A percentile compares a stretch with the other conserved stretches of the same genome.
Conservation (phyloP, 2,113 vertebrate genomes). For the Salminus brasiliensis region DNA sequence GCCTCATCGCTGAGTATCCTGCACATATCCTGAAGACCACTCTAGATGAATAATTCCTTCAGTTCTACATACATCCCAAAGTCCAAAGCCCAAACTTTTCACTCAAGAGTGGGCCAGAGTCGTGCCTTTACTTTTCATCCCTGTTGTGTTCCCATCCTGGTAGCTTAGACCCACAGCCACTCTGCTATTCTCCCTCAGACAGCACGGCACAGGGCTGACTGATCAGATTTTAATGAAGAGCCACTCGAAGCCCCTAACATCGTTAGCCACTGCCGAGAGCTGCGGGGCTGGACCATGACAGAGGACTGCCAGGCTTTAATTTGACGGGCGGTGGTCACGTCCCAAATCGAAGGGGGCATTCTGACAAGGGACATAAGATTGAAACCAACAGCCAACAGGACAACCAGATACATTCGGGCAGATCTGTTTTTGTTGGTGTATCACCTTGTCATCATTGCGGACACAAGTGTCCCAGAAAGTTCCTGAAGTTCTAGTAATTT, state of each 20-base stretch:
- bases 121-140: not conserved
- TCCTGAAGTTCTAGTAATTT: too few relatives aligned
- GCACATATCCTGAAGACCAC: not conserved
- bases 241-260: not conserved
- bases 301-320: not conserved
- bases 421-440: too few relatives aligned
- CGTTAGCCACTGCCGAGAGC: not conserved
- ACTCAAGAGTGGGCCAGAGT: too few relatives aligned
- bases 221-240: not conserved
- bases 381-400: not conserved
- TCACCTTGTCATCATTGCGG: too few relatives aligned
- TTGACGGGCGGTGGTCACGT: too few relatives aligned
- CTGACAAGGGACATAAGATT: not conserved
- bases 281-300: not conserved
- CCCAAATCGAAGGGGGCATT: too few relatives aligned
- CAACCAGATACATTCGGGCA: too few relatives aligned
- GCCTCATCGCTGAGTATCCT: too few relatives aligned
- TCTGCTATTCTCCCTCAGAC: not conserved
- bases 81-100: too few relatives aligned
- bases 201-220: not conserved
- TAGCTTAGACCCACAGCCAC: not conserved
- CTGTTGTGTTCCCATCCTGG: too few relatives aligned
- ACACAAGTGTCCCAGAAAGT: too few relatives aligned
- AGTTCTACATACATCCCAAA: too few relatives aligned
- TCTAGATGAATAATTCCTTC: not conserved